These are phyloP conservation scores for Eurytemora carolleeae DNA, from an alignment of 1,140 invertebrate species.

Conservation along the genomic window DNA sequence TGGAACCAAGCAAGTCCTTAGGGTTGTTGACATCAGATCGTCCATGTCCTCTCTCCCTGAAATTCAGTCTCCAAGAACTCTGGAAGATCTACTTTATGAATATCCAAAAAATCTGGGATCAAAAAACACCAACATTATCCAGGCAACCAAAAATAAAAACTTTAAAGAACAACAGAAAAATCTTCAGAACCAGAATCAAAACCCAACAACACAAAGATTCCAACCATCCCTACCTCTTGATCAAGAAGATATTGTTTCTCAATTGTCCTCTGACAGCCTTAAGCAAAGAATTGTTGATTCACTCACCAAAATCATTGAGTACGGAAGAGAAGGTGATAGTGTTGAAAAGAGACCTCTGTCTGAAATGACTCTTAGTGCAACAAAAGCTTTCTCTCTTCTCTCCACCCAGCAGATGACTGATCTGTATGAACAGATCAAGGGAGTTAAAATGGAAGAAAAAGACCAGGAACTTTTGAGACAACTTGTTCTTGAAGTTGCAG, in stretches of 20 bases:
- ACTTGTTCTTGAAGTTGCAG: neutral
- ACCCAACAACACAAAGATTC: too few relatives aligned
- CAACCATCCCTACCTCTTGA: neutral
- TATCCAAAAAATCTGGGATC: too few relatives aligned
- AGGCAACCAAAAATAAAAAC: too few relatives aligned
- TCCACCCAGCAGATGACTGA: neutral
- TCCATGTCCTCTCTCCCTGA: neutral
- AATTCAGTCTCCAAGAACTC: neutral
- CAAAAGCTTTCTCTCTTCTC: conserved; percentile 1
- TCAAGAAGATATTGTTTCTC: neutral
- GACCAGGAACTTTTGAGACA: neutral
- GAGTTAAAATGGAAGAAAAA: too few relatives aligned
- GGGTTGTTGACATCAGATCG: neutral
- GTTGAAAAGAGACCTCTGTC: conserved; percentile 7
- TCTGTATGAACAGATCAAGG: conserved; percentile 6
- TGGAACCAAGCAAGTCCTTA: conserved; percentile 6
- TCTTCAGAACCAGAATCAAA: too few relatives aligned
- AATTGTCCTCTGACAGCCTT: neutral
- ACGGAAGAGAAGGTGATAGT: neutral
- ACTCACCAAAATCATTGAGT: neutral
- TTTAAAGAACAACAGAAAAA: too few relatives aligned
- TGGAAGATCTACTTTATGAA: conserved; percentile 4
- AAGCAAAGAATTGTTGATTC: neutral
- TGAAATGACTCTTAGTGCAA: neutral
- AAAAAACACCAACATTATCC: too few relatives aligned